Evolutionary conservation across 2,888 invertebrate genomes (phyloP), one percentile per base, ranked within the genome.

Genomic region (Drosophila barbarae): DNA sequence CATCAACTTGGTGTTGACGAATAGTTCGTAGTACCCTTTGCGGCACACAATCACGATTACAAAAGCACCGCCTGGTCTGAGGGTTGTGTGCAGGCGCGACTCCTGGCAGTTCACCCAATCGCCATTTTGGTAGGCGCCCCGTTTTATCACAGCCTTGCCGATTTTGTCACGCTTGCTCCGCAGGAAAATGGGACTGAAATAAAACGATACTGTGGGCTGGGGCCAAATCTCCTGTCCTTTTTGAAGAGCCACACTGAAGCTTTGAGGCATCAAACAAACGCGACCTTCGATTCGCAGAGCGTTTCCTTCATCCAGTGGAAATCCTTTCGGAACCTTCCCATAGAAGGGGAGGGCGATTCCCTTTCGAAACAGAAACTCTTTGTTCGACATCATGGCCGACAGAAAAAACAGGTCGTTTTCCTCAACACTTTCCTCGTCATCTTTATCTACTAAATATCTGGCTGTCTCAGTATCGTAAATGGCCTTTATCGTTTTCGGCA

Each of bases 171-270:
- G 64, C 18, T 57, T 72, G 15, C 44, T 67, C 2, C 69, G 50
- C 23, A 72, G 15, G 85, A 95, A 94, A 75, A 94, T 91, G 10
- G 95, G 93, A 90, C 94, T 94, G 72, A 93, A 91, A 88, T 95
- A 94, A 70, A 95, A 89, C 1, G 92, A 91, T 53, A 95, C 92
- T 73, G 91, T 91, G 10, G 95, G 92, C 84, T 92, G 92, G 9
- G 95, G 95, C 92, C 94, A 94, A 69, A 93, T 90, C 71, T 91
- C 90, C 51, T 91, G 89, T 5, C 90, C 90, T 73, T 91, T 91
- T 89, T 94, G 93, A 63, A 95, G 89, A 87, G 95, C 94, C 46
- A 95, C 89, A 52, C 91, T 91, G 87, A 95, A 94, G 59, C 93
- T 93, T 85, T 93, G 93, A 8, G 95, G 93, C 69, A 94, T 88